Conservation (phyloP, 2,888 invertebrate species). For the Shargacucullia verbasci region DNA sequence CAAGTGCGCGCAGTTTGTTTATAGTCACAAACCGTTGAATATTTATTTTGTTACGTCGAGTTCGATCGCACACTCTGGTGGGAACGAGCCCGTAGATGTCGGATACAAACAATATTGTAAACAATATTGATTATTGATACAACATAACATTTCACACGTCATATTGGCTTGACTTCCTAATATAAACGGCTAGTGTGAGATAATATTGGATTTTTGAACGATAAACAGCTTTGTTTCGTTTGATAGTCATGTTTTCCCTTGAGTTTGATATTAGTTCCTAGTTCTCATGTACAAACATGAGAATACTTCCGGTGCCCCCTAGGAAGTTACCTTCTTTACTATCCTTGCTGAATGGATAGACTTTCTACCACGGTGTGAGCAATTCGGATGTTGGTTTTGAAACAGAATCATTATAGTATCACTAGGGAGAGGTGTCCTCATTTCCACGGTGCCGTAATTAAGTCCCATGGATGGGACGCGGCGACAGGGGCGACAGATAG, state of each 20-base stretch:
- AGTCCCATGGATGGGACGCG: too few relatives aligned
- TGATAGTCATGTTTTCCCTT: slow-evolving; percentile 8
- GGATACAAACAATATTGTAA: slow-evolving; percentile 69
- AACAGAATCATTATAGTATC: too few relatives aligned
- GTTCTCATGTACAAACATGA: slow-evolving; percentile 1
- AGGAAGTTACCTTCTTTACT: too few relatives aligned
- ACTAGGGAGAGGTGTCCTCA: too few relatives aligned
- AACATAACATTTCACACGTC: slow-evolving; percentile 56
- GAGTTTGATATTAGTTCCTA: slow-evolving; percentile 16
- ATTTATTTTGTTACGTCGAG: slow-evolving; percentile 86
- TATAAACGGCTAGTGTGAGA: slow-evolving; percentile 44
- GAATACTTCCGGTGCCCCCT: too few relatives aligned
- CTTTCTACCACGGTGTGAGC: too few relatives aligned
- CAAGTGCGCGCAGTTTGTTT: slow-evolving; percentile 82
- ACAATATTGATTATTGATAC: slow-evolving; percentile 64
- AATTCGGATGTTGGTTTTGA: too few relatives aligned
- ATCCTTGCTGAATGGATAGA: too few relatives aligned
- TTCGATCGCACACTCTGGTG: slow-evolving; percentile 83
- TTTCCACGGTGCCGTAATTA: too few relatives aligned
- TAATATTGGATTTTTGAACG: slow-evolving; percentile 18
- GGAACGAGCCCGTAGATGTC: slow-evolving; percentile 71
- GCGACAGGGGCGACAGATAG: too few relatives aligned
- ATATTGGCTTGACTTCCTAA: slow-evolving; percentile 46
- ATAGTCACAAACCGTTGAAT: slow-evolving; percentile 83
- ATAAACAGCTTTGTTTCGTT: slow-evolving; percentile 20